A percentile compares a stretch with the other conserved stretches of the same genome.
Conservation (phyloP, 2,888 invertebrate genomes). For the Pimpla rufipes region DNA sequence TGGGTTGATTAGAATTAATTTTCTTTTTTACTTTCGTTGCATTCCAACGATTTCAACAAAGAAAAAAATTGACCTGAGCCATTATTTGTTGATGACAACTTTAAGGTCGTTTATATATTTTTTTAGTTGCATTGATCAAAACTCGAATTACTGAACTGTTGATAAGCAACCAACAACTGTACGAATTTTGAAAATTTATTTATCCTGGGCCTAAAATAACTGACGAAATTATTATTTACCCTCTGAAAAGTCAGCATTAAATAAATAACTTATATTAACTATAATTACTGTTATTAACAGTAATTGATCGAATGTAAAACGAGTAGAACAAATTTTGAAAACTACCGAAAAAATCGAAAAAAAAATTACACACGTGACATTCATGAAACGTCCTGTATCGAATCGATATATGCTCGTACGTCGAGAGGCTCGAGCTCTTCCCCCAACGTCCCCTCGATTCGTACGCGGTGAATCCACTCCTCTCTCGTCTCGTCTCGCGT, state of each 20-base stretch:
- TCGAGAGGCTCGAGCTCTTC: constrained; percentile 26
- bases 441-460: constrained; percentile 29
- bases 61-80: no score
- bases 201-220: neutral
- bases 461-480: constrained; percentile 37
- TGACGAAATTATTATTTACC: neutral
- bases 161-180: neutral
- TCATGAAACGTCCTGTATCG: constrained; percentile 44
- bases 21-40: no score
- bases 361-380: no score
- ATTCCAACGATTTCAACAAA: no score
- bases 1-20: no score
- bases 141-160: neutral
- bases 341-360: neutral
- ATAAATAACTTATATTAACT: neutral
- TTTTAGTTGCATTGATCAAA: neutral
- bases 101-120: neutral
- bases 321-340: neutral
- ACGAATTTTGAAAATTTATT: neutral
- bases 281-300: no score
- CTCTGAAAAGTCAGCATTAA: neutral
- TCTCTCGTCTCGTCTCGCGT: constrained; percentile 36
- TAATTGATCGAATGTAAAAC: neutral
- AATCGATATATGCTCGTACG: constrained; percentile 30
- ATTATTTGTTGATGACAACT: neutral